Conservation (phyloP, 30 jellyfish, hydroid and myxozoan genomes). For the Cassiopea xamachana region DNA sequence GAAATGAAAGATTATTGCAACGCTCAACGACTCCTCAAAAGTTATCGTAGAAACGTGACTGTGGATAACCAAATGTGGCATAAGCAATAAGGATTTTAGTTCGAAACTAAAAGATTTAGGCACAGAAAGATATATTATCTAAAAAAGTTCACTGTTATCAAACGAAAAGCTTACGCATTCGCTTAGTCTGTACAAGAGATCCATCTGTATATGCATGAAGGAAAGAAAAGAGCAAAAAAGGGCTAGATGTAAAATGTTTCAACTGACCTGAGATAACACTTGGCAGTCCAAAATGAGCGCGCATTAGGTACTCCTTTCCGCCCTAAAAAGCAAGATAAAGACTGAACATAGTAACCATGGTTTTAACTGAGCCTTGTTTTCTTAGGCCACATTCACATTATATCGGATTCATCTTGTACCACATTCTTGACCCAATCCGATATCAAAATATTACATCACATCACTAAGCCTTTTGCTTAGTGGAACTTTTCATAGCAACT, state of each 20-base stretch:
- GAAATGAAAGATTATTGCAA: not conserved
- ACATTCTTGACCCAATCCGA: too few species aligned
- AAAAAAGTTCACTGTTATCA: too few species aligned
- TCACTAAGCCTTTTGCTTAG: too few species aligned
- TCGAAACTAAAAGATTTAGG: too few species aligned
- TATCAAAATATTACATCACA: too few species aligned
- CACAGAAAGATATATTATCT: too few species aligned
- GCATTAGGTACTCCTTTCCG: slow-evolving; percentile 94
- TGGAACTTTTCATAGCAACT: too few species aligned
- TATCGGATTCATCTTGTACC: too few species aligned
- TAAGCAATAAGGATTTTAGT: too few species aligned
- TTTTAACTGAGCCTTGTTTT: not conserved
- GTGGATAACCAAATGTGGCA: too few species aligned
- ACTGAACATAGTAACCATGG: not conserved
- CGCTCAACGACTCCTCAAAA: not conserved
- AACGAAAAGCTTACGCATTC: too few species aligned
- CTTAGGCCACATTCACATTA: not conserved
- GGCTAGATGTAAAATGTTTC: not conserved
- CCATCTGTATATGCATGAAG: not conserved
- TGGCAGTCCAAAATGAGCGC: slow-evolving; percentile 98
- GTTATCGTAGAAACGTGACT: too few species aligned
- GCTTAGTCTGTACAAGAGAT: not conserved
- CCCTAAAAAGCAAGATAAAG: slow-evolving; percentile 65
- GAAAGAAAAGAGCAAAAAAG: not conserved
- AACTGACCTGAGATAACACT: slow-evolving; percentile 92